phyloP scores from a whole-genome alignment of 2,797 vertebrate genomes.

The Brachymystax lenok region DNA sequence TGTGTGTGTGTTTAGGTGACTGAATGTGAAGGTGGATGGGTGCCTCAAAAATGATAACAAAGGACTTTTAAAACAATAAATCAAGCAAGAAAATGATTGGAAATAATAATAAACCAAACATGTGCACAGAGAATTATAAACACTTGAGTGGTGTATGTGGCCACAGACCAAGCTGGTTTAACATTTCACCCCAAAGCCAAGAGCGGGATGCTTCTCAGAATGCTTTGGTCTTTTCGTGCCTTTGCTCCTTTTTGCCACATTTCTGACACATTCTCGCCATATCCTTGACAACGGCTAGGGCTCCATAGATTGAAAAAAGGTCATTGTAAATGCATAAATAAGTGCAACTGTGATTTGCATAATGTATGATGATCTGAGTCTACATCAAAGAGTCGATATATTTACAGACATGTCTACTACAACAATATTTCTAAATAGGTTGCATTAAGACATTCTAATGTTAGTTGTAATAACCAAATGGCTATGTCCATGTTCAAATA shows the following conservation, averaged over 20 bases:
- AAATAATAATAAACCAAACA: neutral
- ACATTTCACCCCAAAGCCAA: neutral
- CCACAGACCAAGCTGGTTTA: neutral
- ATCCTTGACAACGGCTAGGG: neutral
- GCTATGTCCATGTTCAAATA: neutral
- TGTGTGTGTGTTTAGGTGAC: neutral
- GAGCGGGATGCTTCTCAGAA: neutral
- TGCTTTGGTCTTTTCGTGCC: neutral
- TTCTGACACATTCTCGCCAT: neutral
- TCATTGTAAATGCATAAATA: neutral
- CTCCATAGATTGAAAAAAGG: neutral
- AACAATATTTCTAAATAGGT: neutral
- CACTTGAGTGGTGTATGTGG: neutral
- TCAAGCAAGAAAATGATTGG: neutral
- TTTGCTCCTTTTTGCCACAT: neutral
- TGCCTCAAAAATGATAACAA: neutral
- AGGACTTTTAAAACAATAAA: neutral
- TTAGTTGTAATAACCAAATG: neutral
- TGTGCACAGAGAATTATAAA: neutral
- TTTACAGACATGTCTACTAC: too few species aligned
- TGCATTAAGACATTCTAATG: neutral
- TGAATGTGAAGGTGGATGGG: neutral
- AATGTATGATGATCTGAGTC: too few species aligned
- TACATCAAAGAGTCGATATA: neutral
- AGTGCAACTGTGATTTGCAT: neutral